Evolutionary conservation across 2,888 invertebrate genomes (phyloP).

Genomic region (Drosophila neotestacea): DNA sequence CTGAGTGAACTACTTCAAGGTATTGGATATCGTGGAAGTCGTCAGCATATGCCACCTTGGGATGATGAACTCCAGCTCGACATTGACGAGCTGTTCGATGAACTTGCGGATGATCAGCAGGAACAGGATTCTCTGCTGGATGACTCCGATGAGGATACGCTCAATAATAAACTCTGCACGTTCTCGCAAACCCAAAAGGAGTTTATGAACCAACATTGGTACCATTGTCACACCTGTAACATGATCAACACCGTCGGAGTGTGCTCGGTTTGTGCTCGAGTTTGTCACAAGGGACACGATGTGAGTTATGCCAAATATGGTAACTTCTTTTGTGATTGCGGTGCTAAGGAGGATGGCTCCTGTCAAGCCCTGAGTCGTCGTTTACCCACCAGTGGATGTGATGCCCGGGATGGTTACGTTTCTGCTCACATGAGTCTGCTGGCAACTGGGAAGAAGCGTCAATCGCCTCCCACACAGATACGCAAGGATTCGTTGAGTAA

Average conservation of each 20-base stretch:
- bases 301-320: slow-evolving; percentile 99
- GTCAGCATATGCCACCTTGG: slow-evolving; percentile 90
- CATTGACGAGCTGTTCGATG: slow-evolving; percentile 94
- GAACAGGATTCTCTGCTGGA: slow-evolving; percentile 97
- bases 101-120: slow-evolving; percentile 94
- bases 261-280: slow-evolving; percentile 98
- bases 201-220: slow-evolving; percentile 99
- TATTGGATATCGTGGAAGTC: slow-evolving; percentile 84
- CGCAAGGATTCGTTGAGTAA: slow-evolving; percentile 72
- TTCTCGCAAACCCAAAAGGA: slow-evolving; percentile 98
- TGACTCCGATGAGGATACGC: slow-evolving; percentile 85
- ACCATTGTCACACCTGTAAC: slow-evolving; percentile 99
- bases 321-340: slow-evolving; percentile 99
- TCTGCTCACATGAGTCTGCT: slow-evolving; percentile 63
- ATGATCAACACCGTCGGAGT: slow-evolving; percentile 99
- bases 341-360: slow-evolving; percentile 95
- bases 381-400: slow-evolving; percentile 55
- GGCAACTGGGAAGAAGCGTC: slow-evolving; percentile 87
- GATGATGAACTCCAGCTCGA: slow-evolving; percentile 91
- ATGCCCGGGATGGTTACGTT: slow-evolving; percentile 50
- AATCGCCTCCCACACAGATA: slow-evolving; percentile 23
- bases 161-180: slow-evolving; percentile 93
- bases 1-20: slow-evolving; percentile 89
- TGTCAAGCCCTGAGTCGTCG: slow-evolving; percentile 87
- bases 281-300: slow-evolving; percentile 98